Evolutionary conservation across 2,888 invertebrate species (phyloP).

Genomic region (Tenodera sinensis): DNA sequence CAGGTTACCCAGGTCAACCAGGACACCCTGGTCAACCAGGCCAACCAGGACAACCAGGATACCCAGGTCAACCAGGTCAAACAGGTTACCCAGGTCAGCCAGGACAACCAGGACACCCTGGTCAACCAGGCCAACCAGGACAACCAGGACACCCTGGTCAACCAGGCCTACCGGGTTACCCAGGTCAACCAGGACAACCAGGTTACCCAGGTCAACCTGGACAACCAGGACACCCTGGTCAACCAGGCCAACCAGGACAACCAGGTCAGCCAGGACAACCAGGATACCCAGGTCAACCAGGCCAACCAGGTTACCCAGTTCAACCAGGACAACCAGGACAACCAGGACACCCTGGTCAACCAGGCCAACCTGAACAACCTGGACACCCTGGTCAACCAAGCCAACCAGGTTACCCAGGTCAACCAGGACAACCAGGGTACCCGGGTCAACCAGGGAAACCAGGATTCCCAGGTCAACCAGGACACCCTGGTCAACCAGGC

Average conservation of each 20-base stretch:
- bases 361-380: background rate
- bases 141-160: background rate
- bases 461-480: background rate
- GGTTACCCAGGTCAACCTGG: background rate
- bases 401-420: background rate
- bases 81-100: background rate
- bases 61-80: background rate
- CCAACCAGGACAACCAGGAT: background rate
- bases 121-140: background rate
- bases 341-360: background rate
- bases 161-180: background rate
- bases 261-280: background rate
- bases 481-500: background rate
- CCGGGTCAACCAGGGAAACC: background rate
- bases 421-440: background rate
- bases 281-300: background rate
- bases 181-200: background rate
- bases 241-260: background rate
- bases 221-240: background rate
- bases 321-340: background rate
- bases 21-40: background rate
- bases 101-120: background rate
- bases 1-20: background rate
- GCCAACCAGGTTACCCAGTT: background rate
- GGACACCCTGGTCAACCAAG: background rate